phyloP scores from a whole-genome alignment of 2,797 vertebrate species.

The Lagocephalus sceleratus region DNA sequence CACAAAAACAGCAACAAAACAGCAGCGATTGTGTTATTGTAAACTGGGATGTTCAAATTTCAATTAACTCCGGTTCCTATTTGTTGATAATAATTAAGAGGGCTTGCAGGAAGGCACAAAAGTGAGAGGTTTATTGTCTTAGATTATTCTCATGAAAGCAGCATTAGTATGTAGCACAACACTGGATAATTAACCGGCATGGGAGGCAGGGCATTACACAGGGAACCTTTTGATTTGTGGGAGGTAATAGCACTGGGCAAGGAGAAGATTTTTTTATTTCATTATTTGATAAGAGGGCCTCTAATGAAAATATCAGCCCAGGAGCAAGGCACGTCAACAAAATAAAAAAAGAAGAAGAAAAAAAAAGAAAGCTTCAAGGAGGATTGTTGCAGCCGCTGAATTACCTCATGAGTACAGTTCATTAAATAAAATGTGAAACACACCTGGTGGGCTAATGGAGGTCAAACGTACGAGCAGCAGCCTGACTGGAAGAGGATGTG shows the following conservation, averaged over 20 bases:
- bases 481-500: conserved; percentile 43
- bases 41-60: conserved; percentile 72
- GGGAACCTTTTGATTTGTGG: conserved; percentile 74
- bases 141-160: conserved; percentile 73
- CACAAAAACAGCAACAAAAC: conserved; percentile 69
- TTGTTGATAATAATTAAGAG: conserved; percentile 76
- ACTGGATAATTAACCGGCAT: conserved; percentile 69
- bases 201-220: conserved; percentile 70
- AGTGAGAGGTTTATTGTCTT: conserved; percentile 71
- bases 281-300: conserved; percentile 82
- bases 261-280: conserved; percentile 75
- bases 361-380: conserved; percentile 57
- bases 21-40: conserved; percentile 59
- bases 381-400: conserved; percentile 50
- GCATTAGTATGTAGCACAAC: conserved; percentile 71
- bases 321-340: conserved; percentile 67
- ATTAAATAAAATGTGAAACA: conserved; percentile 75
- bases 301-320: conserved; percentile 83
- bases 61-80: conserved; percentile 75
- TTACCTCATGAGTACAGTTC: conserved; percentile 70
- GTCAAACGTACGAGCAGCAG: conserved; percentile 56
- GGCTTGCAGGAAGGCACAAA: conserved; percentile 68
- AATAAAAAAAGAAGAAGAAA: conserved; percentile 24
- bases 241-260: conserved; percentile 73
- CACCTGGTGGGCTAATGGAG: conserved; percentile 73